These are phyloP conservation scores for Donacobius atricapilla DNA, from an alignment of 2,113 vertebrate genomes.

Conservation along the genomic window DNA sequence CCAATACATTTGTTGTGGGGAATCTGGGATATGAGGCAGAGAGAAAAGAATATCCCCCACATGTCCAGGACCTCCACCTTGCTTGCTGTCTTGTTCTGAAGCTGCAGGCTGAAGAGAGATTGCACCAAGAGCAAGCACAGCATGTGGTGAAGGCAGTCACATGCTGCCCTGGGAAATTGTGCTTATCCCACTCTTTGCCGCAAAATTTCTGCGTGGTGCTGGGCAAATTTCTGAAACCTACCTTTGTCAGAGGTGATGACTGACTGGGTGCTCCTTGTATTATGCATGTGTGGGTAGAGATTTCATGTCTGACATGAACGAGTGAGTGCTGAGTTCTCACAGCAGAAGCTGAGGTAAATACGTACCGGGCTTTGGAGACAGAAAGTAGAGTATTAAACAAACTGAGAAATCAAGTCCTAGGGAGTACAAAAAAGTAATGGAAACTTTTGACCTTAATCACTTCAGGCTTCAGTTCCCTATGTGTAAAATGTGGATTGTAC, in stretches of 20 bases:
- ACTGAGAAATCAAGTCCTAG: slow-evolving; percentile 2
- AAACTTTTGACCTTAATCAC: slow-evolving; percentile 56
- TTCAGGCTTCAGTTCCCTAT: slow-evolving; percentile 14
- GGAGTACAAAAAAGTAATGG: slow-evolving; percentile 26
- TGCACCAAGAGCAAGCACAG: background rate
- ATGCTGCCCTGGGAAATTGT: background rate
- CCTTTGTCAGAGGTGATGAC: background rate
- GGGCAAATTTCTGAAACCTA: slow-evolving; percentile 24
- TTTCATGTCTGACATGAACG: background rate
- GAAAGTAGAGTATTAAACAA: slow-evolving; percentile 29
- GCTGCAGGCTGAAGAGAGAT: background rate
- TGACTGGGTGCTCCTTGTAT: background rate
- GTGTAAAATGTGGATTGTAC: slow-evolving; percentile 30
- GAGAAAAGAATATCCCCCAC: background rate
- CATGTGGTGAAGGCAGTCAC: background rate
- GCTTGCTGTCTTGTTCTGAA: accelerated
- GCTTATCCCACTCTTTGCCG: background rate
- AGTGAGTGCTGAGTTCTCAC: slow-evolving; percentile 16
- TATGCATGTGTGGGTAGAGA: background rate
- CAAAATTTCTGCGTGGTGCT: slow-evolving; percentile 25
- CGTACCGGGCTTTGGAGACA: background rate
- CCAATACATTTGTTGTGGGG: background rate
- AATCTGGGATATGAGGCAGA: background rate
- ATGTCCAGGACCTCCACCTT: background rate
- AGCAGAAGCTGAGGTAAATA: slow-evolving; percentile 25